Evolutionary conservation across 2,113 vertebrate genomes (phyloP), one percentile per base, ranked within the genome.

Genomic region (Ceuthmochares aereus): DNA sequence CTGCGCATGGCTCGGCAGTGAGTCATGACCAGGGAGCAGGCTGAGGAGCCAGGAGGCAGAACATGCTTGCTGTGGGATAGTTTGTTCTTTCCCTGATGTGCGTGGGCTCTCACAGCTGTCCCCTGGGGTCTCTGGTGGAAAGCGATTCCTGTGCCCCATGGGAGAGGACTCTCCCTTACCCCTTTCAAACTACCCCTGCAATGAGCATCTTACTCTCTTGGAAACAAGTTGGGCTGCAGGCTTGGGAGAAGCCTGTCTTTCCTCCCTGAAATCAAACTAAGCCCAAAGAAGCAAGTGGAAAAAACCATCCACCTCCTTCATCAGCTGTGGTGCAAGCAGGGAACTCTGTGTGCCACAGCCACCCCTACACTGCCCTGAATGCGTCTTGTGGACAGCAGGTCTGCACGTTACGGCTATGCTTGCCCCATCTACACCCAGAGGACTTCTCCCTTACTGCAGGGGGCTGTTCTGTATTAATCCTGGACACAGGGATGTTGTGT

Each of bases 11-110:
- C 79, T 95, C 77, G 54, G 79, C 5, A 2, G 49, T 95, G 95
- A 96, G 60, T 97, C 96, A 97, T 1, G 4, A n/a, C 60, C 82
- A 36, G 45, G 73, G 76, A 88, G 49, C 77, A 68, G 77, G 74
- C 70, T 78, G 64, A 3, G 7, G 64, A 47, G 81, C 43, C n/a
- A 4, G 45, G 80, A 67, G 45, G n/a, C 79, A 90, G 51, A 60
- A 81, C 67, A 36, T 1, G 36, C 20, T 74, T 36, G 20, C 32
- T 58, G 51, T 5, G 47, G 15, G 47, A 56, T 70, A 12, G 25
- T 36, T 68, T 34, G 5, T 14, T 78, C 36, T 87, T 84, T 76
- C 69, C 60, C 3, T 29, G 21, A 7, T 23, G 45, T 69, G 45
- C 1, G 4, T n/a, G 63, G 55, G 19, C 34, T 73, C 67, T 49